Evolutionary conservation across 2,888 invertebrate species (phyloP).

Genomic region (Diarsia mendica): DNA sequence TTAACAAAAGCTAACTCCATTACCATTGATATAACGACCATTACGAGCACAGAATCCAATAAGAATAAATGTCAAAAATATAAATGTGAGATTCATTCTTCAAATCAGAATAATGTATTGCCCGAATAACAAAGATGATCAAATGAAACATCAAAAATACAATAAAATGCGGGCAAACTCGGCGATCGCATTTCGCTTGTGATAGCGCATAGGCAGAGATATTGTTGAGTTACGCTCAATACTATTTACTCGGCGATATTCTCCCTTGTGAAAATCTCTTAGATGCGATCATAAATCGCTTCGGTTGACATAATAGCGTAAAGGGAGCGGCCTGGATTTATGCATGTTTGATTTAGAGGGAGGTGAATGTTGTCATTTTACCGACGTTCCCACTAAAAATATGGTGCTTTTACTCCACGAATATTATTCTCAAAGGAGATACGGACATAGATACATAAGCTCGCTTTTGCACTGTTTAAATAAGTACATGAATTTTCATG

Average conservation of each 20-base stretch:
- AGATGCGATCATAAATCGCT: constrained; percentile 88
- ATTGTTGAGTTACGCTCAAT: constrained; percentile 77
- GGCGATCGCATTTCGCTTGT: constrained; percentile 62
- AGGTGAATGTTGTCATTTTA: constrained; percentile 81
- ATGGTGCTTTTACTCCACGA: constrained; percentile 72
- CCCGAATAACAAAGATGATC: constrained; percentile 60
- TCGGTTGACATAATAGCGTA: constrained; percentile 88
- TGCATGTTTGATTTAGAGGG: constrained; percentile 87
- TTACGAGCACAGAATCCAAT: constrained; percentile 28
- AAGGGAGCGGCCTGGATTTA: constrained; percentile 87
- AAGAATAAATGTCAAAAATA: constrained; percentile 37
- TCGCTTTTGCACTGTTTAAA: constrained; percentile 61
- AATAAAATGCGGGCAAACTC: constrained; percentile 57
- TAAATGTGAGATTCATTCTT: constrained; percentile 48
- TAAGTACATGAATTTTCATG: constrained; percentile 66
- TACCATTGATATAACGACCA: constrained; percentile 29
- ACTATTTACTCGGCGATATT: constrained; percentile 84
- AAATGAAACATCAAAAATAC: constrained; percentile 63
- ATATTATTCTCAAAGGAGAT: constrained; percentile 72
- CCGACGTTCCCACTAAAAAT: constrained; percentile 74
- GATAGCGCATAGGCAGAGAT: constrained; percentile 70
- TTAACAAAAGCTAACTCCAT: constrained; percentile 30
- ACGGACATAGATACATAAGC: constrained; percentile 41
- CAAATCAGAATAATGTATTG: constrained; percentile 57
- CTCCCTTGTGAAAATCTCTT: constrained; percentile 86